A percentile compares a stretch with the other conserved stretches of the same genome.
phyloP scores from a whole-genome alignment of 2,113 vertebrate genomes.

The Platysternon megacephalum region DNA sequence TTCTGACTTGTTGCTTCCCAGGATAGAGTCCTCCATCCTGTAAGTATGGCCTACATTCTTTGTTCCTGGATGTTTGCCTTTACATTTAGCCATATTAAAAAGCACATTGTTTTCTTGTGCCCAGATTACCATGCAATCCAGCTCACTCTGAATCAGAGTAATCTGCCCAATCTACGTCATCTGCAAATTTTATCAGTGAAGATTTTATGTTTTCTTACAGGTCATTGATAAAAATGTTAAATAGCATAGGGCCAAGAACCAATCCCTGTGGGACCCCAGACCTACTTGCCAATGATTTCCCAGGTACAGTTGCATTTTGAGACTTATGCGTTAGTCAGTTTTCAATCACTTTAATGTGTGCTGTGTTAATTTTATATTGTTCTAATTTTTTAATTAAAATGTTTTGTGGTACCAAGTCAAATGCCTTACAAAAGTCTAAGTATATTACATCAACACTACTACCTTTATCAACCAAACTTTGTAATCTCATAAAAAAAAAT shows the following conservation, averaged over 20 bases:
- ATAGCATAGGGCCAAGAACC: background rate
- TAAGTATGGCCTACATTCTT: background rate
- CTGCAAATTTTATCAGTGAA: background rate
- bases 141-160: background rate
- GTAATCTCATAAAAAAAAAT: background rate
- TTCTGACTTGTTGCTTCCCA: background rate
- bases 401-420: background rate
- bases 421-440: background rate
- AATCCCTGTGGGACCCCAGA: background rate
- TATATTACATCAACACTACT: background rate
- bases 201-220: background rate
- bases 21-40: background rate
- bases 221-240: background rate
- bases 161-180: too few species aligned
- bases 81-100: background rate
- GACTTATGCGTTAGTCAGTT: background rate
- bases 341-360: background rate
- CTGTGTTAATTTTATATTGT: background rate
- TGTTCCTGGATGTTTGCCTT: background rate
- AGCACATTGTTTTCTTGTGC: background rate
- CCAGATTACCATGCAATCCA: background rate
- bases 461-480: background rate
- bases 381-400: background rate
- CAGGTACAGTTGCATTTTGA: background rate
- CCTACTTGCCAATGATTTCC: background rate